A percentile compares a stretch with the other conserved stretches of the same genome.
phyloP scores from a whole-genome alignment of 2,113 vertebrate genomes.

The Protobothrops flavoviridis region DNA sequence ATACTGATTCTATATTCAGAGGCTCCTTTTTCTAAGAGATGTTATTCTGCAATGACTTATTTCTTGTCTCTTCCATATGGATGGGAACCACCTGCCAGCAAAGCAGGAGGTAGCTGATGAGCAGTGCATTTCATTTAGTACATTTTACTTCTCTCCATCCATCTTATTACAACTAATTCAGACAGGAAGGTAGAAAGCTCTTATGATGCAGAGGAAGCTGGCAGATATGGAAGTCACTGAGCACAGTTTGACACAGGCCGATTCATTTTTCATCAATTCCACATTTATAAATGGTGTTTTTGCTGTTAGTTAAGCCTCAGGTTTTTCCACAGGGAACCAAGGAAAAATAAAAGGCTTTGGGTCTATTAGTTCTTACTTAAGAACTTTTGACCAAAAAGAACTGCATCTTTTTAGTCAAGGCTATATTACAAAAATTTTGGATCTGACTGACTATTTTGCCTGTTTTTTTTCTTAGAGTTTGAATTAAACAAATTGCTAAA shows the following conservation, averaged over 20 bases:
- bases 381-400: constrained; percentile 15
- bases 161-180: constrained; percentile 29
- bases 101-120: constrained; percentile 7
- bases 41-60: neutral
- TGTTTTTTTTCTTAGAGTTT: constrained; percentile 20
- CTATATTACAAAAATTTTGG: constrained; percentile 53
- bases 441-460: constrained; percentile 5
- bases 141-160: neutral
- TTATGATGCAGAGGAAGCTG: neutral
- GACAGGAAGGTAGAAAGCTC: neutral
- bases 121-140: neutral
- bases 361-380: constrained; percentile 32
- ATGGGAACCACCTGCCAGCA: neutral
- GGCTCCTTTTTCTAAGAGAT: neutral
- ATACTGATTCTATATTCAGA: neutral
- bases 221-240: neutral
- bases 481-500: constrained; percentile 54
- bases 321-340: constrained; percentile 23
- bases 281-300: constrained; percentile 47
- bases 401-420: constrained; percentile 32
- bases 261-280: constrained; percentile 28
- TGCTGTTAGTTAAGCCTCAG: constrained; percentile 48
- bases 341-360: constrained; percentile 36
- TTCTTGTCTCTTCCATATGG: neutral
- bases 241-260: neutral